phyloP scores from a whole-genome alignment of 1,140 invertebrate genomes.

The Zaprionus gabonicus region DNA sequence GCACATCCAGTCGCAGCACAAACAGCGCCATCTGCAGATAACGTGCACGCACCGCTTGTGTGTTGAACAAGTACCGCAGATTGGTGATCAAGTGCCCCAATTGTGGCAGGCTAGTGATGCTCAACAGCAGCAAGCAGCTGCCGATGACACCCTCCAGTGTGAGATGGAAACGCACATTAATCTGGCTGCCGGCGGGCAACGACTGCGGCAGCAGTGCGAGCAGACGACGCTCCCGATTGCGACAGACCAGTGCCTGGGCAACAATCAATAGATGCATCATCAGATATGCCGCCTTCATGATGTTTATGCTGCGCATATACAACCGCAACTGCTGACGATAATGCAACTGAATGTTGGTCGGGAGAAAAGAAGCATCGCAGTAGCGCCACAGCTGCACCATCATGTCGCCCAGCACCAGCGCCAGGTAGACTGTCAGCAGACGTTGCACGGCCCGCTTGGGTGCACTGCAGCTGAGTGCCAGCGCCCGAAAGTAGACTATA shows the following conservation, averaged over 20 bases:
- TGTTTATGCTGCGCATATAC: conserved; percentile 36
- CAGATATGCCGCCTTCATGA: conserved; percentile 49
- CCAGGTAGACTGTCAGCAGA: conserved; percentile 37
- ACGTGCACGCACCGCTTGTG: conserved; percentile 57
- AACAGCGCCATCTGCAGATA: conserved; percentile 59
- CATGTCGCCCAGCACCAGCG: conserved; percentile 35
- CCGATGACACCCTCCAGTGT: conserved; percentile 26
- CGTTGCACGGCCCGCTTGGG: conserved; percentile 17
- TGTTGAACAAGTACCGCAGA: conserved; percentile 33
- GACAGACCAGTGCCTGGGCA: conserved; percentile 16
- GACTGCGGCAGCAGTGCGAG: conserved; percentile 39
- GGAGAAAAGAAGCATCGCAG: not conserved
- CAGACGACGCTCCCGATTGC: conserved; percentile 36
- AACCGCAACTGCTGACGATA: not conserved
- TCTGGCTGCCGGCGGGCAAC: not conserved
- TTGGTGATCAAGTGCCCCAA: not conserved
- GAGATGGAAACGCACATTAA: conserved; percentile 19
- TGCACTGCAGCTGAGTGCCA: conserved; percentile 52
- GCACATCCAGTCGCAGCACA: conserved; percentile 48
- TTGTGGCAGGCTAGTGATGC: not conserved
- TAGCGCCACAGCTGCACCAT: conserved; percentile 19
- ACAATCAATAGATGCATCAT: conserved; percentile 42
- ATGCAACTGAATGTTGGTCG: not conserved
- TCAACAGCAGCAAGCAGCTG: not conserved
- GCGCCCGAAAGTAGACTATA: conserved; percentile 45